Evolutionary conservation across 2,888 invertebrate species (phyloP).

Genomic region (Rhaphigaster nebulosa): DNA sequence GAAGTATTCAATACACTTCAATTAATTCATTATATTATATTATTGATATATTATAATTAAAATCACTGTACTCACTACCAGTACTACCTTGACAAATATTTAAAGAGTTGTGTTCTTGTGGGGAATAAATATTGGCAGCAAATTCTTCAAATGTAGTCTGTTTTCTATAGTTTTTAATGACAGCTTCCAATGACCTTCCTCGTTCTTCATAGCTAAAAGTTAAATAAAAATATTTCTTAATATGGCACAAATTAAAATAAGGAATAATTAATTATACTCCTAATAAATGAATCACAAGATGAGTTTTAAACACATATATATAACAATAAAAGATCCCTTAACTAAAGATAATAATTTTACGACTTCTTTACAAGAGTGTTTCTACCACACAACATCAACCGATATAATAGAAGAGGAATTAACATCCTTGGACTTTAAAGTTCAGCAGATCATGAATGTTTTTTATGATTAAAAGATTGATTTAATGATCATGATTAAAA

Average conservation of each 20-base stretch:
- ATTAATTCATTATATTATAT: neutral
- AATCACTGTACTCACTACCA: neutral
- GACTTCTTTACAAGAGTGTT: neutral
- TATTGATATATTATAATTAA: neutral
- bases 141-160: slow-evolving; percentile 93
- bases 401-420: too few species aligned
- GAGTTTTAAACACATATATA: neutral
- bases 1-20: neutral
- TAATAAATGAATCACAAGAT: neutral
- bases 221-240: neutral
- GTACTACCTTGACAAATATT: slow-evolving; percentile 69
- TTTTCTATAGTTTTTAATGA: slow-evolving; percentile 88
- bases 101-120: slow-evolving; percentile 69
- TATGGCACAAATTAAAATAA: too few species aligned
- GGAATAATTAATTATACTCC: neutral
- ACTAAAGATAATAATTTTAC: neutral
- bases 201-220: slow-evolving; percentile 88
- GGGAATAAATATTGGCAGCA: slow-evolving; percentile 79
- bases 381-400: too few species aligned
- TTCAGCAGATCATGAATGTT: too few species aligned
- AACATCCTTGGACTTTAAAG: too few species aligned
- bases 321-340: neutral
- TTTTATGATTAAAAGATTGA: too few species aligned
- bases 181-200: slow-evolving; percentile 85
- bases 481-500: too few species aligned